A percentile compares a stretch with the other conserved stretches of the same genome.
Conservation (phyloP, 2,113 vertebrate species). For the Bucco capensis region DNA sequence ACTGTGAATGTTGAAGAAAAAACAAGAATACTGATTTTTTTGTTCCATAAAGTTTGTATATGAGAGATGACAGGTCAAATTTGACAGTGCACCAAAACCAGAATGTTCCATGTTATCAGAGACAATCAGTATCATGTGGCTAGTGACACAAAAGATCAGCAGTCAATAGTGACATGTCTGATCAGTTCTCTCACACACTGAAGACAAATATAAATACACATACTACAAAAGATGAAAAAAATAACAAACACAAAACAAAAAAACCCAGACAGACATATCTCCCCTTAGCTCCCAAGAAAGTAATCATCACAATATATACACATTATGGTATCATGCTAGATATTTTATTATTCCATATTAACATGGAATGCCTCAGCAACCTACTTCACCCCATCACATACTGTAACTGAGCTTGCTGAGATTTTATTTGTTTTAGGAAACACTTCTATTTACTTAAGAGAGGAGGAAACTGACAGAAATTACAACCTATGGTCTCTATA, state of each 20-base stretch:
- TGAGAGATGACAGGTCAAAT: neutral
- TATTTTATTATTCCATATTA: neutral
- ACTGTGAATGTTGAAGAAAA: conserved; percentile 67
- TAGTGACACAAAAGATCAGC: fast-evolving
- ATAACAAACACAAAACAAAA: too few species aligned
- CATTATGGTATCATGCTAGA: neutral
- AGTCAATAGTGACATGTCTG: fast-evolving
- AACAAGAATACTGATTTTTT: neutral
- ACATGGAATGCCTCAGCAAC: neutral
- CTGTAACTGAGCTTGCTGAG: neutral
- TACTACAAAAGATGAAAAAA: neutral
- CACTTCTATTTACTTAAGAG: neutral
- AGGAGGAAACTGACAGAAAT: neutral
- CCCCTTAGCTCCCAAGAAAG: neutral
- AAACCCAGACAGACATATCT: neutral
- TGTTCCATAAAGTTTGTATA: neutral
- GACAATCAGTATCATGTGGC: neutral
- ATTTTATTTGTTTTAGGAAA: neutral
- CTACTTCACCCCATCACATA: neutral
- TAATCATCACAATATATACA: neutral
- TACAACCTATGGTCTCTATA: neutral
- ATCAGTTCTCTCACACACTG: neutral
- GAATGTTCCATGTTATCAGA: neutral
- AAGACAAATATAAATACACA: neutral
- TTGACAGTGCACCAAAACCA: neutral